Percentiles rank a stretch among this genome's conserved stretches.
These are phyloP conservation scores for Cyanoramphus novaezelandiae DNA, from an alignment of 2,113 vertebrate genomes.

Conservation along the genomic window DNA sequence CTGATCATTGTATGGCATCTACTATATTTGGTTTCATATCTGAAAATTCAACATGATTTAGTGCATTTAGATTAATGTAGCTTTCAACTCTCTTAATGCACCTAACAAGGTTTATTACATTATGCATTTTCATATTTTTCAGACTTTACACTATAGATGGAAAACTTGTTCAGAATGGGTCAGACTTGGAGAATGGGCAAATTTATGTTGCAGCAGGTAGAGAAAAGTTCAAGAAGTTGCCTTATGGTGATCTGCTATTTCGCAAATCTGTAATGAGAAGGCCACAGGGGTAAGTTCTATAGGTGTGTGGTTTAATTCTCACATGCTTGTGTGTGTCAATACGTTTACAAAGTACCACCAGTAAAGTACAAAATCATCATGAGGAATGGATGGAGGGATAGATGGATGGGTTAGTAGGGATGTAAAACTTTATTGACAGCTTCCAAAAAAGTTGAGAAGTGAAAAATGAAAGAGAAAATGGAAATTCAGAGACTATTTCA, in stretches of 20 bases:
- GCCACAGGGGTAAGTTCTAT: slow-evolving; percentile 80
- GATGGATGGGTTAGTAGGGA: neutral
- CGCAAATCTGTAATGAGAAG: slow-evolving; percentile 80
- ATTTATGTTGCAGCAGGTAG: slow-evolving; percentile 94
- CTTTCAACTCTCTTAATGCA: neutral
- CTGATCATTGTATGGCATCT: neutral
- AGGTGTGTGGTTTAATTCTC: neutral
- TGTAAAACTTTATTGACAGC: neutral
- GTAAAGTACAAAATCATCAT: neutral
- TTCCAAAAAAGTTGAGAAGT: neutral
- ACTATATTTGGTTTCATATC: neutral
- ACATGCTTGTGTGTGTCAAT: neutral
- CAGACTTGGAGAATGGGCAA: slow-evolving; percentile 89
- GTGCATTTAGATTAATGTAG: neutral
- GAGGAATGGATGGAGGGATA: neutral
- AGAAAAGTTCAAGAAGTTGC: slow-evolving; percentile 92
- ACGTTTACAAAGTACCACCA: neutral
- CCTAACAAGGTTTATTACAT: neutral
- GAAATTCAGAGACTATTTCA: neutral
- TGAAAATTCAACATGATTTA: neutral
- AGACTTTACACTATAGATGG: slow-evolving; percentile 92
- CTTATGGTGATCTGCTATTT: slow-evolving; percentile 87
- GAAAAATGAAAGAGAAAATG: neutral
- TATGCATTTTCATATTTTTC: slow-evolving; percentile 20
- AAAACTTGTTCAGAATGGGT: slow-evolving; percentile 81